Conservation (phyloP, 2,113 vertebrate species). For the Pithys albifrons region DNA sequence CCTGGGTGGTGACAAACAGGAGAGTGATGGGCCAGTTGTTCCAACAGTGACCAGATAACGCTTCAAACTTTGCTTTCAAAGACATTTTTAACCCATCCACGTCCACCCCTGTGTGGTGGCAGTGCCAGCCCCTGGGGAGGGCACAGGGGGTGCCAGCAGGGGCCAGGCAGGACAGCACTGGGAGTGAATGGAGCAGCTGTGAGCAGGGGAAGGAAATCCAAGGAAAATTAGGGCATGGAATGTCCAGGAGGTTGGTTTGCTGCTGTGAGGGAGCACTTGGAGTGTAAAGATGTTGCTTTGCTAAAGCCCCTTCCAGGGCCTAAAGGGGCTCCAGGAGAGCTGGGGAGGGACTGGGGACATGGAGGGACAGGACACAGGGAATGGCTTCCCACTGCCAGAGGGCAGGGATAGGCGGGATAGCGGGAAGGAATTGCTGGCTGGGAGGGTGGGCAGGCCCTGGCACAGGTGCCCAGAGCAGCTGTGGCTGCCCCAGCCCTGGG, state of each 20-base stretch:
- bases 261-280: neutral
- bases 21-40: neutral
- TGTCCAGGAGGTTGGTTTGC: neutral
- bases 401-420: accelerated
- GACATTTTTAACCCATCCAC: neutral
- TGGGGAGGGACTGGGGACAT: neutral
- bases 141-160: neutral
- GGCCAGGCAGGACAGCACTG: neutral
- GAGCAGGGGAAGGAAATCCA: neutral
- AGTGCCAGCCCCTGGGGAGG: neutral
- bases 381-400: neutral
- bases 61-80: neutral
- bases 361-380: neutral
- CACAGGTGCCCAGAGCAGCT: accelerated
- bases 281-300: neutral
- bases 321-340: neutral
- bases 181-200: neutral
- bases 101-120: neutral
- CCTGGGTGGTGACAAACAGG: neutral
- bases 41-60: neutral
- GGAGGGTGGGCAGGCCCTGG: accelerated
- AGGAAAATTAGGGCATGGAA: neutral
- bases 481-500: neutral
- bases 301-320: neutral
- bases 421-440: neutral